A percentile compares a stretch with the other conserved stretches of the same genome.
These are phyloP conservation scores for Chrysina gloriosa DNA, from an alignment of 2,888 invertebrate genomes.

Conservation along the genomic window DNA sequence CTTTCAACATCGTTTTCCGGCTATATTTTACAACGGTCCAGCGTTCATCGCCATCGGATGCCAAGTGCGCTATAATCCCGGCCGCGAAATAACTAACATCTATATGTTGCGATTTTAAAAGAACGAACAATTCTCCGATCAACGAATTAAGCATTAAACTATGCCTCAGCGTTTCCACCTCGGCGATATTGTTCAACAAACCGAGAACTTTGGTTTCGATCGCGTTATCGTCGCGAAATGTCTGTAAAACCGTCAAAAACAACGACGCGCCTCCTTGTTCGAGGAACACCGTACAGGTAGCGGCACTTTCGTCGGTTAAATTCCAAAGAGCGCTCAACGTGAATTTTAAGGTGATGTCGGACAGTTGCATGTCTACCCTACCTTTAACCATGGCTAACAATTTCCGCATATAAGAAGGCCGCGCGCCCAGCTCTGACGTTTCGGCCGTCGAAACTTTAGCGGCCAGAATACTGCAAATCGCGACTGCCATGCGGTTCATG, in stretches of 20 bases:
- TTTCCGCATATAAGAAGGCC: slow-evolving; percentile 76
- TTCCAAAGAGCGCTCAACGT: slow-evolving; percentile 83
- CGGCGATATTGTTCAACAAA: slow-evolving; percentile 80
- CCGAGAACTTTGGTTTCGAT: slow-evolving; percentile 83
- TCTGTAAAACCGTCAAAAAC: slow-evolving; percentile 74
- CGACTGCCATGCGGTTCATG: slow-evolving; percentile 83
- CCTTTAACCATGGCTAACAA: slow-evolving; percentile 71
- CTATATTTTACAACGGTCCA: slow-evolving; percentile 64
- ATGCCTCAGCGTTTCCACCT: slow-evolving; percentile 69
- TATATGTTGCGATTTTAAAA: slow-evolving; percentile 71
- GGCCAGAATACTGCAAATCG: slow-evolving; percentile 79
- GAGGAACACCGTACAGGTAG: slow-evolving; percentile 76
- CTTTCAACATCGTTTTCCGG: slow-evolving; percentile 64
- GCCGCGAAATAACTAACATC: slow-evolving; percentile 80
- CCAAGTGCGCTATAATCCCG: slow-evolving; percentile 77
- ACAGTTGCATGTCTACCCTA: slow-evolving; percentile 60
- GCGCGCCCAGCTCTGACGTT: slow-evolving; percentile 75
- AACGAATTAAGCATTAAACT: slow-evolving; percentile 56
- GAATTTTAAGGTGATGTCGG: slow-evolving; percentile 80
- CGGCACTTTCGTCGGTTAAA: slow-evolving; percentile 80
- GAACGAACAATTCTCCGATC: slow-evolving; percentile 53
- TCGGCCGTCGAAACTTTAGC: slow-evolving; percentile 71
- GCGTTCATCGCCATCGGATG: slow-evolving; percentile 69
- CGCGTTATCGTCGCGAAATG: slow-evolving; percentile 72
- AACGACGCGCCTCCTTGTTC: slow-evolving; percentile 75